Base-by-base conservation (phyloP, 2,113 vertebrate species). In the Thryonomys swinderianus region DNA sequence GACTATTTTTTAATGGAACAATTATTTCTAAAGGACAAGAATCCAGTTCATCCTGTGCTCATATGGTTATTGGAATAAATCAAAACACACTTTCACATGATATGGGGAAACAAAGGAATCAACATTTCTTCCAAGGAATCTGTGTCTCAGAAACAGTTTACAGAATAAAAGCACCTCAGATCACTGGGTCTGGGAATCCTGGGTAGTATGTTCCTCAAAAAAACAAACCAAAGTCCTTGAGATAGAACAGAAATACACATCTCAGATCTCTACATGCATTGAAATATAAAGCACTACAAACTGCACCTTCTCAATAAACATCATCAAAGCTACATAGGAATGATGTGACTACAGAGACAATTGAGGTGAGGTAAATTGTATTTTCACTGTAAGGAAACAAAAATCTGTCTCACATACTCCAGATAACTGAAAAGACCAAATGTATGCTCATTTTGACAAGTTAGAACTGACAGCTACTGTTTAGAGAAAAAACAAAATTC, bases 21-120 rank as follows among this genome's bases (percentile, higher is more conserved):
- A 37, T 85, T 88, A 88, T 71, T 96, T 80, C 61, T 57, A 80
- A 59, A 83, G n/a, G 30, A 76, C 4, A 64, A 84, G 27, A 48
- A 88, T 85, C 88, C 76, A 84, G 66, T 79, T 92, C 16, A 40
- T 76, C 48, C 83, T 45, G 21, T 66, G 16, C 42, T 84, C 62
- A 34, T 42, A 13, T 20, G 14, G 34, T 87, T 59, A 84, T 14
- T 57, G 53, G 37, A 81, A 95, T 85, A 81, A 95, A 66, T 18
- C 53, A 90, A 94, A 96, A 40, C 57, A 76, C 2, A 64, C 34
- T 85, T 92, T 40, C 16, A 76, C 11, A 45, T 40, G 37, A 59
- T 2, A 20, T 2, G 59, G 64, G 13, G 42, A 55, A 86, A 76
- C 51, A 25, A 55, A 10, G 30, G 51, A n/a, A 34, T 64, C 78